Evolutionary conservation across 2,797 vertebrate genomes (phyloP).

Genomic region (Agapornis canus): DNA sequence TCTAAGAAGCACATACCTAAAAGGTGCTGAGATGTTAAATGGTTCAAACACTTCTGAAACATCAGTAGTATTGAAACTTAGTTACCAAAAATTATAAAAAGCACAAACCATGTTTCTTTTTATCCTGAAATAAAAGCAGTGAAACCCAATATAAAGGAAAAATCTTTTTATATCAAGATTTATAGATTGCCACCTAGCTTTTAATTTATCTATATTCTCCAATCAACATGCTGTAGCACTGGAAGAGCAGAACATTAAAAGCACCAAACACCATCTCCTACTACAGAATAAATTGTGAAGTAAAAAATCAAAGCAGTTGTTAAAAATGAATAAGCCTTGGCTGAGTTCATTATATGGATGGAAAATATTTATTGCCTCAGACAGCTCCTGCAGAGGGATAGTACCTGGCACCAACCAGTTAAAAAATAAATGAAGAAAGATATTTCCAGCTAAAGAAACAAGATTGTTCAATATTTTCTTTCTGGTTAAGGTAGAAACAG

Average conservation of each 20-base stretch:
- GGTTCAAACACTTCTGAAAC: not conserved
- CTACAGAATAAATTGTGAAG: not conserved
- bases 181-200: not conserved
- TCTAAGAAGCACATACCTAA: not conserved
- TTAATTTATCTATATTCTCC: slow-evolving; percentile 8
- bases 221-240: slow-evolving; percentile 19
- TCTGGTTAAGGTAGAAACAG: not conserved
- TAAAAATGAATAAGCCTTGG: slow-evolving; percentile 10
- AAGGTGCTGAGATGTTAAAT: not conserved
- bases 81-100: not conserved
- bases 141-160: not conserved
- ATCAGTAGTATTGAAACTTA: not conserved
- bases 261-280: slow-evolving; percentile 26
- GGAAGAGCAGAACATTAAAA: slow-evolving; percentile 20
- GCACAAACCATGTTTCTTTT: not conserved
- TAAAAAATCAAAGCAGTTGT: not conserved
- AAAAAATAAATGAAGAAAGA: slow-evolving; percentile 17
- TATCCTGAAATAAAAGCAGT: not conserved
- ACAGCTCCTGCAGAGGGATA: not conserved
- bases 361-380: not conserved
- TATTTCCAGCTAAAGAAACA: not conserved
- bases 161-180: not conserved
- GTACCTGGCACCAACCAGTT: not conserved
- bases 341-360: not conserved
- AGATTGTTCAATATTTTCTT: not conserved